A percentile compares a stretch with the other conserved stretches of the same genome.
These are phyloP conservation scores for Agonopterix subpropinquella DNA, from an alignment of 2,888 invertebrate genomes.

Conservation along the genomic window DNA sequence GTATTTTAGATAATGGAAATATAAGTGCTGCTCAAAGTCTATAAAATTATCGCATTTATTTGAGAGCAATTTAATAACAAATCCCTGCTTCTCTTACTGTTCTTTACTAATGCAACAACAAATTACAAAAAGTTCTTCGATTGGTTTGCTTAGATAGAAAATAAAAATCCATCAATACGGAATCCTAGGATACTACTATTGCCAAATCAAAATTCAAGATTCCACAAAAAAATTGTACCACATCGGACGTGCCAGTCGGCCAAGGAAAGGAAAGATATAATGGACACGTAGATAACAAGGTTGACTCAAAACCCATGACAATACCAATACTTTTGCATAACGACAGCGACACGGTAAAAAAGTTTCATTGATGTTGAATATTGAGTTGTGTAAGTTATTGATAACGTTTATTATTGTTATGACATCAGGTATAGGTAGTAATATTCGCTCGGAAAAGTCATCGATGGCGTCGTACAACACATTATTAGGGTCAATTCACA, in stretches of 20 bases:
- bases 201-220: constrained; percentile 23
- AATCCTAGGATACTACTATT: constrained; percentile 10
- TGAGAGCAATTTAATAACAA: too few relatives aligned
- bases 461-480: too few relatives aligned
- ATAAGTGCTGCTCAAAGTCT: too few relatives aligned
- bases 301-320: constrained; percentile 14
- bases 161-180: too few relatives aligned
- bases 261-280: constrained; percentile 34
- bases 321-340: constrained; percentile 1
- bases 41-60: too few relatives aligned
- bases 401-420: not conserved
- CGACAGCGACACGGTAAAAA: constrained; percentile 7
- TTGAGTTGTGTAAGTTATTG: not conserved
- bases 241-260: constrained; percentile 29
- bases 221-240: constrained; percentile 26
- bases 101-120: too few relatives aligned
- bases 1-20: too few relatives aligned
- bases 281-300: constrained; percentile 34
- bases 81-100: too few relatives aligned
- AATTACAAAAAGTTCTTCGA: too few relatives aligned
- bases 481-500: too few relatives aligned
- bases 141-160: too few relatives aligned
- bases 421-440: not conserved
- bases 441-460: too few relatives aligned
- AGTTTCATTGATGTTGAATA: constrained; percentile 11